Evolutionary conservation across 35 echinoderm and acorn worm genomes (phyloP).

Genomic region (Ophiothrix spiculata): DNA sequence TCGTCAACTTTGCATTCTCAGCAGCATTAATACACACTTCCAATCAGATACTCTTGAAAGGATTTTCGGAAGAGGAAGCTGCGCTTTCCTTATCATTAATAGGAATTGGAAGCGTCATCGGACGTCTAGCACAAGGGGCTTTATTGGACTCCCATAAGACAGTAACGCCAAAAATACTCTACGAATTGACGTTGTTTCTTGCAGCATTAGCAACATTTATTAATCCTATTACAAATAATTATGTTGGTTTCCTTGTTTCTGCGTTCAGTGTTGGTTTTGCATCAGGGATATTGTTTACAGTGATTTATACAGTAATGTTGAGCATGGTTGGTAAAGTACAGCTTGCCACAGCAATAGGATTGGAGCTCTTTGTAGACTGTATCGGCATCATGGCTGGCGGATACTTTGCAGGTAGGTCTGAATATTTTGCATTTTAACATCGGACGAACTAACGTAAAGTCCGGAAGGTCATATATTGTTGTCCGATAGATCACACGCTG

Average conservation of each 20-base stretch:
- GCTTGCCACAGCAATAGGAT: background rate
- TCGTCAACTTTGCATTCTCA: background rate
- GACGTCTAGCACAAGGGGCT: background rate
- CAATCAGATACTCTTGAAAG: background rate
- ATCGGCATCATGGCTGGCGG: background rate
- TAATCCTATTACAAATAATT: background rate
- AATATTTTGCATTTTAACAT: too few species aligned
- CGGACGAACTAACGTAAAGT: too few species aligned
- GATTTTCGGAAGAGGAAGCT: background rate
- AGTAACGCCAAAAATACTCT: background rate
- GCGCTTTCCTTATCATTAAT: background rate
- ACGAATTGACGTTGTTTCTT: background rate
- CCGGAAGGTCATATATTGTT: too few species aligned
- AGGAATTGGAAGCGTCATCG: background rate
- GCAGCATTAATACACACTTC: background rate
- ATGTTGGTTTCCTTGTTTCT: background rate
- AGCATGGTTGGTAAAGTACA: background rate
- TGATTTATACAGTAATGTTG: background rate
- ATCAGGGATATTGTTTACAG: background rate
- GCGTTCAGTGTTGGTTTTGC: background rate
- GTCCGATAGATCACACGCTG: too few species aligned
- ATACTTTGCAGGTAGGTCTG: background rate
- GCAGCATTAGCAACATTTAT: background rate
- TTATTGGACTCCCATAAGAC: background rate
- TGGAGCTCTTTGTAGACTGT: background rate